A percentile compares a stretch with the other conserved stretches of the same genome.
These are phyloP conservation scores for Linnaemya tessellans DNA, from an alignment of 2,888 invertebrate species.

Conservation along the genomic window DNA sequence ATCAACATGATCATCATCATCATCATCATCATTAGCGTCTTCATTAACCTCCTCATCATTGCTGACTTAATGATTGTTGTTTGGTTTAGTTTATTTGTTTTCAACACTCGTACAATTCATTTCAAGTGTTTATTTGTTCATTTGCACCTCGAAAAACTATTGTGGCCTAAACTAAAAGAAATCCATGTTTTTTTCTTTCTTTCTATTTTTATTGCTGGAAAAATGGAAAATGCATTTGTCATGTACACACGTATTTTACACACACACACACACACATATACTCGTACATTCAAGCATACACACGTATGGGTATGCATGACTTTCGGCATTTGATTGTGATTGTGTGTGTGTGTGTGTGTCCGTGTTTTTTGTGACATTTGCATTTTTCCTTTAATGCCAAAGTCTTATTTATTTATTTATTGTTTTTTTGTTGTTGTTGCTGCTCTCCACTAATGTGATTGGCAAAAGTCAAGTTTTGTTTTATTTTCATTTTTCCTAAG, in stretches of 20 bases:
- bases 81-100: conserved; percentile 40
- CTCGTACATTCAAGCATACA: not conserved
- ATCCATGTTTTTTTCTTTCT: not conserved
- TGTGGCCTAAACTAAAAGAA: conserved; percentile 3
- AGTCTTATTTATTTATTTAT: not conserved
- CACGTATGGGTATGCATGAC: not conserved
- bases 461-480: conserved; percentile 37
- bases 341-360: not conserved
- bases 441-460: conserved; percentile 22
- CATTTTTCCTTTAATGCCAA: conserved; percentile 4
- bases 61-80: conserved; percentile 21
- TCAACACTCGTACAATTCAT: conserved; percentile 32
- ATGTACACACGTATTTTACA: too few species aligned
- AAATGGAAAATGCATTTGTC: conserved; percentile 41
- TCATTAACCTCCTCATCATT: conserved; percentile 6
- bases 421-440: not conserved
- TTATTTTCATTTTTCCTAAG: conserved; percentile 13
- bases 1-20: not conserved
- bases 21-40: not conserved
- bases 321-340: conserved; percentile 41
- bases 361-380: not conserved
- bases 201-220: conserved; percentile 7
- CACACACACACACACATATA: too few species aligned
- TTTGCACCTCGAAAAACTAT: conserved; percentile 60
- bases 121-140: conserved; percentile 64